Base-by-base conservation (phyloP, 2,888 invertebrate species). In the Aethes cnicana region DNA sequence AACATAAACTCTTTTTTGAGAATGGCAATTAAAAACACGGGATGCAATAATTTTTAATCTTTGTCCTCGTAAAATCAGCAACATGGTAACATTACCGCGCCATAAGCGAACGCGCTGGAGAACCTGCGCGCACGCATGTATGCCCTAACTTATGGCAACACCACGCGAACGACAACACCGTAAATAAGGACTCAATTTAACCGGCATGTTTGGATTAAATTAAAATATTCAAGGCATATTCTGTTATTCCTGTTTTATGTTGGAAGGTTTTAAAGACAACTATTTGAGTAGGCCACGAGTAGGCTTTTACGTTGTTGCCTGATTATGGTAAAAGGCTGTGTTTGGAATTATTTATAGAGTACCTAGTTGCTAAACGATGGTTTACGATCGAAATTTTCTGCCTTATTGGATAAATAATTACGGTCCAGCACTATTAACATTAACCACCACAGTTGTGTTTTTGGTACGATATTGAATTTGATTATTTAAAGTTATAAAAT, bases 161-260 rank as follows among this genome's bases (percentile, higher is more conserved):
- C 57, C 57, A 53, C 48, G 54, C 56, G 17, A 57, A 30, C 59
- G 47, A 56, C 57, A 64, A 54, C 59, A 54, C 43, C 55, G 61
- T 68, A 71, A 70, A 69, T 70, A 68, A 66, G 57, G 53, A 58
- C 53, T 56, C 59, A 66, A 71, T 71, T 72, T 64, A 64, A 61
- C 58, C 54, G 66, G 61, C 66, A 57, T 50, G 55, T 62, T 63
- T 49, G 63, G 56, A 64, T 64, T 61, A 56, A 66, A 66, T 66
- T 68, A 63, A 66, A 69, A 63, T 63, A 61, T 59, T 53, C 54
- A 25, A 55, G 36, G 50, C 49, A 39, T 59, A 63, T 64, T 61
- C 62, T 59, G 53, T 39, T 7, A 32, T 50, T 41, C 30, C 43
- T 32, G 57, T 59, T 63, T 55, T 18, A 3, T 4, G 6, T 6